Conservation (phyloP, 1,140 invertebrate genomes). For the Drosophila busckii region DNA sequence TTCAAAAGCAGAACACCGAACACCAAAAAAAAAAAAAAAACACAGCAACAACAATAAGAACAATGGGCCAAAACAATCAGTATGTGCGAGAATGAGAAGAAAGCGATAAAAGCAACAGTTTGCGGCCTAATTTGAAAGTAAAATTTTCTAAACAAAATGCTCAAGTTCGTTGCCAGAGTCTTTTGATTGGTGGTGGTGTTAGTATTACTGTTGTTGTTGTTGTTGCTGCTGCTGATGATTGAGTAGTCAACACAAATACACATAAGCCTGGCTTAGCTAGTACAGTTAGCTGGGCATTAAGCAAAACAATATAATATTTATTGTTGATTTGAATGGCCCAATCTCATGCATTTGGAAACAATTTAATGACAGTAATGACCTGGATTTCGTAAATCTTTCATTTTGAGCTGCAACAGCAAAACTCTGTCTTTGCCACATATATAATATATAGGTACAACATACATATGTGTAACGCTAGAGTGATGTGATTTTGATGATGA, state of each 20-base stretch:
- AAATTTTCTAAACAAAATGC: conserved; percentile 42
- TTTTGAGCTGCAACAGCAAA: conserved; percentile 31
- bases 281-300: conserved; percentile 65
- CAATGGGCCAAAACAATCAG: conserved; percentile 40
- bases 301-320: conserved; percentile 53
- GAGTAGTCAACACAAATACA: conserved; percentile 39
- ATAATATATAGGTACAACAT: neutral
- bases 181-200: conserved; percentile 38
- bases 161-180: conserved; percentile 8
- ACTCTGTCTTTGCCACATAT: neutral
- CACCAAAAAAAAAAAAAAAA: conserved; percentile 7
- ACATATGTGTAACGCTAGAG: conserved; percentile 17
- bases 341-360: conserved; percentile 59
- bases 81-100: conserved; percentile 68
- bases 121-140: conserved; percentile 76
- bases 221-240: conserved; percentile 62
- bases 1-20: conserved; percentile 63
- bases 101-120: conserved; percentile 76
- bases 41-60: conserved; percentile 14
- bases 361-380: conserved; percentile 68
- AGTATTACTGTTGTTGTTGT: conserved; percentile 22
- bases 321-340: conserved; percentile 52
- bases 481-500: conserved; percentile 73
- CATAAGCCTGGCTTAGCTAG: conserved; percentile 26
- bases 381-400: conserved; percentile 15